Evolutionary conservation across 1,140 invertebrate genomes (phyloP), one percentile per base, ranked within the genome.

Genomic region (Gyrodactylus salaris): DNA sequence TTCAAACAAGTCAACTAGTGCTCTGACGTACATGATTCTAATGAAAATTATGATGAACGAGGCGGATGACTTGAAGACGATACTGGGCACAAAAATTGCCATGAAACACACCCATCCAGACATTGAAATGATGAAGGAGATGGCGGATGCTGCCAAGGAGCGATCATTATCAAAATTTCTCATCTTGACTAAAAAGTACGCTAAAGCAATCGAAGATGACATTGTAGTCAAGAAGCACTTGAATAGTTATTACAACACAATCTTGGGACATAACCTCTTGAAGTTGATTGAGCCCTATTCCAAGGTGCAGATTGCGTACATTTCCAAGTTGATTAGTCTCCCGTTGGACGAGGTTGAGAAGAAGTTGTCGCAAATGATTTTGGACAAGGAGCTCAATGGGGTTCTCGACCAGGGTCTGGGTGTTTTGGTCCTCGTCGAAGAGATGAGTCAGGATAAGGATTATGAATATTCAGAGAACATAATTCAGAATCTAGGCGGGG

Each of bases 361-460:
- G 81, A 99, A 99, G 82, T 81, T 99, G 21, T 96, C 93, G 25
- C 94, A 99, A 81, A 99, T 99, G 95, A 98, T 99, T 79, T 83
- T 99, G 77, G 95, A 99, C 81, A 91, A 93, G 76, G 98, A 98
- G 81, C 86, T 99, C 76, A 82, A 80, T 78, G 84, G 93, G 22
- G 95, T 96, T 76, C 83, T 98, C 70, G 93, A 98, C 84, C 95
- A 99, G 83, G 93, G 91, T 72, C 89, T 91, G 81, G 93, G 88
- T 75, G 90, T 98, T 20, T 83, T 99, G 26, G 91, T 98, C 76
- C 89, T 99, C 16, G 98, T 95, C 82, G 93, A 98, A 80, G 89
- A 91, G 78, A 87, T 87, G 70, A 85, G 87, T n/a, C 85, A 88
- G 68, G 93, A 98, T 78, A 92, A 93, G 80, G 96, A 93, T 1